Base-by-base conservation (phyloP, 2,888 invertebrate species). In the Taenaris catops region DNA sequence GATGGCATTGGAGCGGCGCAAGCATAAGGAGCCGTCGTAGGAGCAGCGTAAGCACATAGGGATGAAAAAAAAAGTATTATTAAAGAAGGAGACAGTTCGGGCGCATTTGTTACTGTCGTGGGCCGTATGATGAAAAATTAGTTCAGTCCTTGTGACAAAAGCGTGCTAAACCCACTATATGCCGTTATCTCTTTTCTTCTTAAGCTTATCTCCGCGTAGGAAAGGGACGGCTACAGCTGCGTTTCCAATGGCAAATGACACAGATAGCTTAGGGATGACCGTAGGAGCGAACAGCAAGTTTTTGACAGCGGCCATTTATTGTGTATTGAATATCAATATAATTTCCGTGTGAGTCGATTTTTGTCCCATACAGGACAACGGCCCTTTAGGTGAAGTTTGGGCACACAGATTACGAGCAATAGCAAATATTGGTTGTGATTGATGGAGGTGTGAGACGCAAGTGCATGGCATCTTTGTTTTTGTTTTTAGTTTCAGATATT, bases 251-350 rank as follows among this genome's bases (percentile, higher is more conserved):
- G 80, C 81, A 83, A 83, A 84, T 80, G 84, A 83, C 80, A 81
- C 66, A 81, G 81, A 84, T 80, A 84, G 86, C 84, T 83, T 81
- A 86, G 86, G 83, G 86, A 84, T 87, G 86, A 86, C 84, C 86
- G 86, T 81, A 84, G 79, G 78, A 84, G 83, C 78, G 84, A 84
- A 83, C 84, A 84, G 83, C 81, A 83, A 83, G 86, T 84, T 86
- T 86, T 79, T 86, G 87, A 87, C 86, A 87, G 84, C 61, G 56
- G 60, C 79, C 81, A 87, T 87, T 86, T 84, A 73, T 86, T 84
- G 86, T 86, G 79, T 86, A 87, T 87, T 86, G 86, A 86, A 87
- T 87, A 87, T 86, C 86, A 86, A 87, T 87, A 86, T 84, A 84
- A 86, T 86, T 83, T 83, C 74, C 76, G 78, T 78, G 80, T 71